Evolutionary conservation across 1,140 invertebrate genomes (phyloP).

Genomic region (Megalonaias nervosa): DNA sequence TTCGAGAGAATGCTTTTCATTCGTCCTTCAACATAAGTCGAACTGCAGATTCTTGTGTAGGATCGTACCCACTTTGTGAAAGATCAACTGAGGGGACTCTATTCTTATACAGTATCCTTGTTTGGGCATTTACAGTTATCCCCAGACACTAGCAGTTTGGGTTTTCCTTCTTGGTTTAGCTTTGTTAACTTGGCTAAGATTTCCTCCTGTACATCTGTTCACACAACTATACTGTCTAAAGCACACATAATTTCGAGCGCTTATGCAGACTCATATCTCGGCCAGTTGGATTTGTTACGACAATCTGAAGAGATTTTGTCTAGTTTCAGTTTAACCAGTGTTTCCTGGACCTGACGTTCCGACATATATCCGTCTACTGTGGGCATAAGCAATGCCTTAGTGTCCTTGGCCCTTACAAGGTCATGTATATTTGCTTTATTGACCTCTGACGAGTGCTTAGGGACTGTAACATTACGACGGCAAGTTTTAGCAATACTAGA

Average conservation of each 20-base stretch:
- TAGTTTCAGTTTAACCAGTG: neutral
- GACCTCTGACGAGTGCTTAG: neutral
- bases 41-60: constrained; percentile 9
- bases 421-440: constrained; percentile 5
- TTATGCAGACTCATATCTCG: constrained; percentile 5
- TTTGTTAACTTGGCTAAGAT: neutral
- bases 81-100: constrained; percentile 14
- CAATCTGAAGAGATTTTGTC: constrained; percentile 5
- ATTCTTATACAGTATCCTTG: neutral
- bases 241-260: neutral
- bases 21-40: constrained; percentile 18
- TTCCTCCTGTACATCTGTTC: neutral
- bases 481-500: constrained; percentile 7
- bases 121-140: neutral
- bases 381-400: neutral
- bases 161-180: neutral
- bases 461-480: constrained; percentile 1
- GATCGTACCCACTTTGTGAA: neutral
- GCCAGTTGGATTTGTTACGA: constrained; percentile 6
- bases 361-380: neutral
- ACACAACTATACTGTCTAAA: too few relatives aligned
- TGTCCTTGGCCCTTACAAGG: neutral
- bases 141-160: neutral
- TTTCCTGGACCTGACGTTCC: neutral
- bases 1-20: constrained; percentile 23